Evolutionary conservation across 2,888 invertebrate species (phyloP), one percentile per base, ranked within the genome.

Genomic region (Mythimna vitellina): DNA sequence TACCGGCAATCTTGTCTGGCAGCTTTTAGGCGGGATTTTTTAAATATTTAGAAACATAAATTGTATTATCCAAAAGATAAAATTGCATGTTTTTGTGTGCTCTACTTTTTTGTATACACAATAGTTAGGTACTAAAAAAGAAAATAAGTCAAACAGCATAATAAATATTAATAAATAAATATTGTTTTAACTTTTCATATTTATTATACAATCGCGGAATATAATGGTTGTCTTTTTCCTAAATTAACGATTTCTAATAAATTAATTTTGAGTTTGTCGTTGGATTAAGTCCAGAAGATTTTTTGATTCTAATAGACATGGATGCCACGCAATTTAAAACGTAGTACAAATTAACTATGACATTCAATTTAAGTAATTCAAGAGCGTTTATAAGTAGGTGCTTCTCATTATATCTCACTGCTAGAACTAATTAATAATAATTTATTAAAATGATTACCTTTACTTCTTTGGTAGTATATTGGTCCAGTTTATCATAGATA

Each of bases 401-500:
- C 12, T 57, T 38, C 25, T 79, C 71, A 32, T 65, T 62, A 68
- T 60, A 22, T 56, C 68, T 66, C 56, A 65, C 51, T 72, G 65
- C 65, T 63, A 42, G 29, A 64, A 14, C 10, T n/a, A 53, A 62
- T 54, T 22, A 60, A 42, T 14, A 9, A 20, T 29, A 20, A 4
- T 22, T 22, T 6, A 57, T 58, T 1, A 12, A 17, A 54, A 57
- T 25, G 62, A 42, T 83, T 91, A 96, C 96, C 93, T 98, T 98
- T 1, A 97, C 97, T 93, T 97, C 97, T 88, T 98, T 98, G 53
- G 96, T 96, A 53, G 97, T 97, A 88, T 97, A 97, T 85, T 98
- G 97, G 87, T 98, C 98, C 86, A 98, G 97, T 93, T 99, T 98
- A 93, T 99, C 99, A 90, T 99, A 99, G 89, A 99, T 99, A 71